A percentile compares a stretch with the other conserved stretches of the same genome.
These are phyloP conservation scores for Azemiops feae DNA, from an alignment of 2,113 vertebrate genomes.

Conservation along the genomic window DNA sequence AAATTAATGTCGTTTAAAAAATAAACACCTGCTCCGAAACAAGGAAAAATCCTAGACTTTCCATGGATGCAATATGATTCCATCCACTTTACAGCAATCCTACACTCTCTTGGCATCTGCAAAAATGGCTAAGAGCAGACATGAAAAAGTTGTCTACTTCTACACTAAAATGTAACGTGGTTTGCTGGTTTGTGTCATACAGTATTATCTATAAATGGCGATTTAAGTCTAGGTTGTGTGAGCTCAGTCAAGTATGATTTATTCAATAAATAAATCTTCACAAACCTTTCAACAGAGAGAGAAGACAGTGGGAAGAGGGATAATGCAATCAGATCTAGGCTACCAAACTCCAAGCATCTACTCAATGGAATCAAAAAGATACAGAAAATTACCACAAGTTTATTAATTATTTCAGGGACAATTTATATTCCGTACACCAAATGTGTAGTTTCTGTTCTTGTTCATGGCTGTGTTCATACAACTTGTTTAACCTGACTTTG, in stretches of 20 bases:
- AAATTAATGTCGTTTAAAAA: background rate
- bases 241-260: background rate
- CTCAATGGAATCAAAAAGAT: background rate
- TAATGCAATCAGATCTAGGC: background rate
- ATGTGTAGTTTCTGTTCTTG: background rate
- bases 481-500: background rate
- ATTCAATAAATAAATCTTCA: background rate
- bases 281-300: background rate
- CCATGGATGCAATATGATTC: background rate
- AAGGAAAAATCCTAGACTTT: background rate
- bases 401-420: background rate
- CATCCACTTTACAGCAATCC: background rate
- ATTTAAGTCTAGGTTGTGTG: background rate
- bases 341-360: background rate
- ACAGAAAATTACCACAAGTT: background rate
- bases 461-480: background rate
- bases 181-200: background rate
- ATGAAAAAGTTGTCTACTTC: background rate
- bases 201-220: background rate
- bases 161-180: background rate
- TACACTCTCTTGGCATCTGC: background rate
- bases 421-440: background rate
- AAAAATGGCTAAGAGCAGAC: background rate
- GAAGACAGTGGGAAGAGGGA: background rate
- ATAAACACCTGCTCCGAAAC: background rate